A percentile compares a stretch with the other conserved stretches of the same genome.
These are phyloP conservation scores for Theocolax elegans DNA, from an alignment of 1,140 invertebrate species.

Conservation along the genomic window DNA sequence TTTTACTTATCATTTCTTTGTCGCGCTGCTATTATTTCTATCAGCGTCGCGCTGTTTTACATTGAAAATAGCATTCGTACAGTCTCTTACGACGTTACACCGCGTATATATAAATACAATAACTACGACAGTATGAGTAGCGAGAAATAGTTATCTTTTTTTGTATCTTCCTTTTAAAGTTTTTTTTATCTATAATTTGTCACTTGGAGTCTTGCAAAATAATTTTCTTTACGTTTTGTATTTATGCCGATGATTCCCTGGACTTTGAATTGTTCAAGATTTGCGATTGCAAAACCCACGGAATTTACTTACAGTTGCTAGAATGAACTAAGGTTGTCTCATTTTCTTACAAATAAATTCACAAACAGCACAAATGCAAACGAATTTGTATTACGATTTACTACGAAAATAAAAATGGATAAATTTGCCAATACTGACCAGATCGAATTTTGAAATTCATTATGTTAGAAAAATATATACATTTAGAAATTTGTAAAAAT, in stretches of 20 bases:
- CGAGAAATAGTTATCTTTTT: slow-evolving; percentile 37
- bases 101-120: slow-evolving; percentile 29
- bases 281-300: slow-evolving; percentile 13
- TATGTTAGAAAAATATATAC: too few species aligned
- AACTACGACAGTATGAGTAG: slow-evolving; percentile 39
- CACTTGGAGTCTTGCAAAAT: slow-evolving; percentile 25
- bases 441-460: not conserved
- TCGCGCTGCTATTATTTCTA: not conserved
- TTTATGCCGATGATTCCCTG: not conserved
- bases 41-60: slow-evolving; percentile 15
- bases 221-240: slow-evolving; percentile 23
- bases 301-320: too few species aligned
- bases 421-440: slow-evolving; percentile 7
- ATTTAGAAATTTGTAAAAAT: slow-evolving; percentile 12
- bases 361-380: too few species aligned
- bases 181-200: slow-evolving; percentile 26
- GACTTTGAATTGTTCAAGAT: not conserved
- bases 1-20: not conserved
- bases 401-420: not conserved
- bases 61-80: slow-evolving; percentile 20
- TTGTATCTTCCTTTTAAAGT: slow-evolving; percentile 17
- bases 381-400: too few species aligned
- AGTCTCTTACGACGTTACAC: slow-evolving; percentile 27
- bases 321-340: too few species aligned
- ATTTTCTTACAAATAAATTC: too few species aligned